Conservation (phyloP, 1,140 invertebrate genomes). For the Macrobrachium nipponense region DNA sequence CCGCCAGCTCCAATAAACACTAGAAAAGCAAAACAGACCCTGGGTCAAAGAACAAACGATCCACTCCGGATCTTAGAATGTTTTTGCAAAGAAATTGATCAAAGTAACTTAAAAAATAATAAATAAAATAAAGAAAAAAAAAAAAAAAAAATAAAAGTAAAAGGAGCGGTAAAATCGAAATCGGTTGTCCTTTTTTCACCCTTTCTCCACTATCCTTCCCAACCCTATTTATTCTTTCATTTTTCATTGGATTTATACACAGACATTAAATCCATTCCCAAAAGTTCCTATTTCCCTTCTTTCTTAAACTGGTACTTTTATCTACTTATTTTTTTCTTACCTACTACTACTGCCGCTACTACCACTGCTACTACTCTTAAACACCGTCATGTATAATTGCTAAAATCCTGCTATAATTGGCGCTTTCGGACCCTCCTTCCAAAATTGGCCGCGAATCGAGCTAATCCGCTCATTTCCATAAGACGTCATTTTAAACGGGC, state of each 20-base stretch:
- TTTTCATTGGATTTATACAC: not conserved
- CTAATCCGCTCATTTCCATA: conserved; percentile 39
- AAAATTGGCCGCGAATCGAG: not conserved
- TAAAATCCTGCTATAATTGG: conserved; percentile 40
- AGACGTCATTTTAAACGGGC: conserved; percentile 18
- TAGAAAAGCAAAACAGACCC: too few species aligned
- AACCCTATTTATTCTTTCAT: not conserved
- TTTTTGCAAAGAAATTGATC: too few species aligned
- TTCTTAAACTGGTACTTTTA: not conserved
- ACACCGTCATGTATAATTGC: conserved; percentile 32
- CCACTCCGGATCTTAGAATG: too few species aligned
- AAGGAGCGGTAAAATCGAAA: too few species aligned
- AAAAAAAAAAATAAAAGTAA: too few species aligned
- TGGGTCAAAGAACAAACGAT: too few species aligned
- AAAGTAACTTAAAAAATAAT: too few species aligned
- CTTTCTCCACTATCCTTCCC: not conserved
- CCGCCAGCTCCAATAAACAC: too few species aligned
- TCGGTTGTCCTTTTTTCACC: too few species aligned
- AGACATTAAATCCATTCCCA: too few species aligned
- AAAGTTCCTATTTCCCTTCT: not conserved
- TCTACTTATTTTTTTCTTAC: not conserved
- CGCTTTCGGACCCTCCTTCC: conserved; percentile 14
- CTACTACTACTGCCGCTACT: not conserved
- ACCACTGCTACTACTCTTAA: not conserved
- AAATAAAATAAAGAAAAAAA: too few species aligned